Conservation (phyloP, 2,888 invertebrate species). For the Strigamia maritima region DNA sequence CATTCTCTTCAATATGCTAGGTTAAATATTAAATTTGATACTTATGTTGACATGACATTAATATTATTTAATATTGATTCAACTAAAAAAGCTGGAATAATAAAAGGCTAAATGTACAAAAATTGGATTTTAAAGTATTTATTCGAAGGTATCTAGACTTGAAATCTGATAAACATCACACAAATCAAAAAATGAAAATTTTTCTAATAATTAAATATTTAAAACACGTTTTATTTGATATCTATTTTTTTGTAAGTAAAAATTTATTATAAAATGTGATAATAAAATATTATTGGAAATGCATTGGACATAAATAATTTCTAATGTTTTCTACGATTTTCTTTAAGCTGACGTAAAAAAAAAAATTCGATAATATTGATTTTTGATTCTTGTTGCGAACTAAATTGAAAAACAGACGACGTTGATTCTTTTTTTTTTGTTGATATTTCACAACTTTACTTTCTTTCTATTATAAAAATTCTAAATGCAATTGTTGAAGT, state of each 20-base stretch:
- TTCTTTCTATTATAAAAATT: neutral
- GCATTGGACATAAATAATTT: too few species aligned
- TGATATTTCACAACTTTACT: neutral
- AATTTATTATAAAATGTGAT: too few species aligned
- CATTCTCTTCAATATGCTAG: neutral
- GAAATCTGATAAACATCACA: too few species aligned
- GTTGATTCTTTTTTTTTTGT: neutral
- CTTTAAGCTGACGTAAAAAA: neutral
- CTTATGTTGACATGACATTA: neutral
- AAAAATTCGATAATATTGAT: neutral
- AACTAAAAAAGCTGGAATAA: too few species aligned
- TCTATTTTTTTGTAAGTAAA: too few species aligned
- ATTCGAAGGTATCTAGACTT: too few species aligned
- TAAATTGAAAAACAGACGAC: neutral
- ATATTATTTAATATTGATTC: neutral
- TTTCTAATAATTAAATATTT: too few species aligned
- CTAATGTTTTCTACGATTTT: neutral
- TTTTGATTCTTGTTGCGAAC: neutral
- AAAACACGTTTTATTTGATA: too few species aligned
- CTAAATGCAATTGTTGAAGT: neutral
- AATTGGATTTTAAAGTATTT: neutral
- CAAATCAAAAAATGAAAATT: too few species aligned
- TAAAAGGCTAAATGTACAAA: neutral
- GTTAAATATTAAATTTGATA: neutral
- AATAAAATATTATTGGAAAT: too few species aligned